Base-by-base conservation (phyloP, 2,888 invertebrate species). In the Salticus scenicus region DNA sequence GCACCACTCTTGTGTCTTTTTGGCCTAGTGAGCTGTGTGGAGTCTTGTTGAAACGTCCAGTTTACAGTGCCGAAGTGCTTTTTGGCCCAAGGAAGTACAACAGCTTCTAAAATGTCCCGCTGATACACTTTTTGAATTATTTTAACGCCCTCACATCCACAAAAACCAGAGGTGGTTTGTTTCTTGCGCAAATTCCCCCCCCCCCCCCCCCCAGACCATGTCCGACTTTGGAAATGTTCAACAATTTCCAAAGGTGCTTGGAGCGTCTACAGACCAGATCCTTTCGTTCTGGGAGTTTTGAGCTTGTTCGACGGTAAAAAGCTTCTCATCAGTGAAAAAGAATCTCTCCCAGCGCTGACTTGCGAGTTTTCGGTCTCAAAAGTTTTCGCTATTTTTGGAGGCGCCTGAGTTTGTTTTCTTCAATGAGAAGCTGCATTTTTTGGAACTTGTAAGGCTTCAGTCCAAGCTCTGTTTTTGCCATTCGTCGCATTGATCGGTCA, bases 251-350 rank as follows among this genome's bases (percentile, higher is more conserved):
- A 12, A 70, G 20, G 20, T 17, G 27, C 20, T 41, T 37, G 2
- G 28, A 51, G 33, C 12, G 31, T 73, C 73, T 63, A n/a, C 51
- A 63, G 12, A 51, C 57, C 30, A 51, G 27, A 57, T 73, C 57
- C 20, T 42, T 30, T 72, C 72, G 24, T 72, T 73, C 8, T 51
- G 28, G 1, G 57, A 33, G 57, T 57, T 51, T 1, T 73, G 57
- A 57, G 5, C 51, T 63, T 73, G 73, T 10, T 73, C 31, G 28
- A 51, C 20, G 51, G 57, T 73, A 63, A 73, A 73, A 24, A 73
- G 51, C 31, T 73, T 73, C 24, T 73, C 57, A 33, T 73, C 30
- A 20, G 57, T 73, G 42, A 47, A 47, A 47, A 17, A 17, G 42
- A 47, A 47, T 47, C 17, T 47, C 42, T 17, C 17, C 17, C 73